Percentiles rank a stretch among this genome's conserved stretches.
Evolutionary conservation across 2,797 vertebrate genomes (phyloP).

Genomic region (Momotus momota): DNA sequence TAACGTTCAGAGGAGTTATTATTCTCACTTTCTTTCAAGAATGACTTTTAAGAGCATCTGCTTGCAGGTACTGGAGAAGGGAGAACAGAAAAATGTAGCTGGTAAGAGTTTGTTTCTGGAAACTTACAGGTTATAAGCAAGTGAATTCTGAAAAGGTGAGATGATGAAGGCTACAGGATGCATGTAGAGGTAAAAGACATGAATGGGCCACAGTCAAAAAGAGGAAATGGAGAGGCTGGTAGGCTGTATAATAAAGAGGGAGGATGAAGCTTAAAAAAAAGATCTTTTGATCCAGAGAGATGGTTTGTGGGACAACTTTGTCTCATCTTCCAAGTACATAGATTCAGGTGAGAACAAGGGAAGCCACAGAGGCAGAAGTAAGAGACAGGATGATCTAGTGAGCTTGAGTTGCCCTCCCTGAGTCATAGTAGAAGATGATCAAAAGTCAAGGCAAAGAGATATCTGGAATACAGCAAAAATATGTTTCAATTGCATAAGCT

Average conservation of each 20-base stretch:
- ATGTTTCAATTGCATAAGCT: background rate
- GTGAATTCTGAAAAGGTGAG: background rate
- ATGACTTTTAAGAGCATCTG: background rate
- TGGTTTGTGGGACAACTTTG: background rate
- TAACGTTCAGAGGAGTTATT: background rate
- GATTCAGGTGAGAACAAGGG: constrained; percentile 14
- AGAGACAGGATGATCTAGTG: background rate
- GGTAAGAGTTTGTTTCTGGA: background rate
- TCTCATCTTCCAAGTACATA: background rate
- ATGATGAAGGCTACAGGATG: background rate
- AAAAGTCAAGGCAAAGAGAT: constrained; percentile 6
- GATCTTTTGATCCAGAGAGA: background rate
- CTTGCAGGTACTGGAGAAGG: background rate
- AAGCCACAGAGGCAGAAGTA: background rate
- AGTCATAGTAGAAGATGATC: background rate
- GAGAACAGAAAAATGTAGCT: background rate
- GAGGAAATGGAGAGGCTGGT: background rate
- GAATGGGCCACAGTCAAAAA: background rate
- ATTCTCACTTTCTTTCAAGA: background rate
- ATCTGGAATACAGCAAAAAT: background rate
- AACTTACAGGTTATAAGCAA: background rate
- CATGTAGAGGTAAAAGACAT: background rate
- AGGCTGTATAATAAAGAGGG: background rate
- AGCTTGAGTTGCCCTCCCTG: background rate
- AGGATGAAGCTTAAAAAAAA: background rate